Percentiles rank a stretch among this genome's conserved stretches.
Evolutionary conservation across 2,888 invertebrate genomes (phyloP).

Genomic region (Lasioglossum leucozonium): DNA sequence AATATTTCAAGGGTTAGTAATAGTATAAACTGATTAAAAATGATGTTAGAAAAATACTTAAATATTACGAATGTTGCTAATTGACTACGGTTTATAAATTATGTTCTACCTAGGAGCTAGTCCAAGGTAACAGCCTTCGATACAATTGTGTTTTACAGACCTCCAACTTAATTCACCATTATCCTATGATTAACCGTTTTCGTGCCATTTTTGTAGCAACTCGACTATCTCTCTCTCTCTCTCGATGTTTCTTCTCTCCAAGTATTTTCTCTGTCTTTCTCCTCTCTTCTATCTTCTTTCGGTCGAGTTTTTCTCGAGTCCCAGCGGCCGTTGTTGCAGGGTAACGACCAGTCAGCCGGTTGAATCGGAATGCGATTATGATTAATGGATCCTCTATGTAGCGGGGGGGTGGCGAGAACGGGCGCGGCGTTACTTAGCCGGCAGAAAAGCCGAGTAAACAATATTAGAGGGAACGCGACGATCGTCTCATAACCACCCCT

Average conservation of each 20-base stretch:
- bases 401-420: slow-evolving; percentile 39
- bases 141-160: not conserved
- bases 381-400: slow-evolving; percentile 71
- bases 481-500: slow-evolving; percentile 46
- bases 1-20: no score
- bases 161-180: not conserved
- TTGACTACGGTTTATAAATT: no score
- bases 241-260: slow-evolving; percentile 21
- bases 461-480: slow-evolving; percentile 61
- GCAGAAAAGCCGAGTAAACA: slow-evolving; percentile 63
- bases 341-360: slow-evolving; percentile 54
- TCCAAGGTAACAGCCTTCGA: no score
- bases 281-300: not conserved
- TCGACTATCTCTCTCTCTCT: slow-evolving; percentile 21
- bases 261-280: slow-evolving; percentile 12
- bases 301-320: not conserved
- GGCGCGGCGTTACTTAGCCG: slow-evolving; percentile 52
- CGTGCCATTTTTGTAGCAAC: not conserved
- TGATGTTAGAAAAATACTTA: no score
- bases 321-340: slow-evolving; percentile 7
- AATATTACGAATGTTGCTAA: no score
- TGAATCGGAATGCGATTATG: slow-evolving; percentile 76
- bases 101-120: no score
- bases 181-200: not conserved
- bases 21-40: no score